Conservation (phyloP, 2,797 vertebrate species). For the Sebastiscus tertius region DNA sequence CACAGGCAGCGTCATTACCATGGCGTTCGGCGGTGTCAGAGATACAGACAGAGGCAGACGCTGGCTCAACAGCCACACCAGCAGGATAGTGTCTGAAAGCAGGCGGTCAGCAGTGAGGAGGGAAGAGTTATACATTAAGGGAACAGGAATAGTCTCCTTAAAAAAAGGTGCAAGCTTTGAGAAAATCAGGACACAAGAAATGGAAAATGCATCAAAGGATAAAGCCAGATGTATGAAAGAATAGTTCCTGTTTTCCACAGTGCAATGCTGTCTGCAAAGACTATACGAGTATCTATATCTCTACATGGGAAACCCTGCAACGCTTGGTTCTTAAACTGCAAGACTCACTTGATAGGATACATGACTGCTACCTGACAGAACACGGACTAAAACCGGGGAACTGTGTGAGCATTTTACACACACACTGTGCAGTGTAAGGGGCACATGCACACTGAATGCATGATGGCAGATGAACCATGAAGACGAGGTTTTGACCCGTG, state of each 20-base stretch:
- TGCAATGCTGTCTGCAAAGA: background rate
- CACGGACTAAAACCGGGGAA: background rate
- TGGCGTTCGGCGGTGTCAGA: background rate
- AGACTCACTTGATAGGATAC: background rate
- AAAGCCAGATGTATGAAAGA: background rate
- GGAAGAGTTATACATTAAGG: too few species aligned
- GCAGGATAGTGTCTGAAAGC: background rate
- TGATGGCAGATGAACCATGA: background rate
- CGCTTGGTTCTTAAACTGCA: background rate
- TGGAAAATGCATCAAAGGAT: background rate
- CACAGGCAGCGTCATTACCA: background rate
- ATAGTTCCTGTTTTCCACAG: background rate
- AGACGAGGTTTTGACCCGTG: background rate
- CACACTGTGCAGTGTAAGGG: background rate
- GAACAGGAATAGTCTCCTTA: background rate
- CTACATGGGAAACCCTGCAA: too few species aligned
- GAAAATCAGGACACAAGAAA: background rate
- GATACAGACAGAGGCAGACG: background rate
- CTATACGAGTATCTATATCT: background rate
- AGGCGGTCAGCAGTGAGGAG: background rate
- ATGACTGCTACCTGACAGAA: background rate
- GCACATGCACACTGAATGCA: background rate
- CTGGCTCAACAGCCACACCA: background rate
- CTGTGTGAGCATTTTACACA: background rate
- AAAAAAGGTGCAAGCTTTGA: background rate